Conservation (phyloP, 2,888 invertebrate genomes). For the Charanyca ferruginea region DNA sequence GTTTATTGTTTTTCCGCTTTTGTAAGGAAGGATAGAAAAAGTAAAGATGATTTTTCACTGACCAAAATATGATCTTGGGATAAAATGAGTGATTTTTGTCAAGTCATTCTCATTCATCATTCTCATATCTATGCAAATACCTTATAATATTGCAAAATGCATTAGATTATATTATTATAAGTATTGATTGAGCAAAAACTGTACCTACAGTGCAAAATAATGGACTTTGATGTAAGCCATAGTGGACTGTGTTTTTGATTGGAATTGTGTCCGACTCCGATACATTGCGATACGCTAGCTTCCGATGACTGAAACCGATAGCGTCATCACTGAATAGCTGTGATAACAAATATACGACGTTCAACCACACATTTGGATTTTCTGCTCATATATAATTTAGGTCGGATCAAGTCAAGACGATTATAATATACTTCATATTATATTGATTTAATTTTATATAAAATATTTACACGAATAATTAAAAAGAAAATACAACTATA, state of each 20-base stretch:
- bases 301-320: conserved; percentile 33
- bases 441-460: too few species aligned
- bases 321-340: conserved; percentile 37
- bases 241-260: conserved; percentile 36
- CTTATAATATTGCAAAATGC: too few species aligned
- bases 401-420: too few species aligned
- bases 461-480: too few species aligned
- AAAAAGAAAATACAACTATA: too few species aligned
- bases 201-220: conserved; percentile 6
- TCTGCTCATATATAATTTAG: too few species aligned
- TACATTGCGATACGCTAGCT: conserved; percentile 28
- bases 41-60: neutral
- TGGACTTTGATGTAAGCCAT: conserved; percentile 15
- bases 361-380: neutral
- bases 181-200: conserved; percentile 7
- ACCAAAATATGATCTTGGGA: neutral
- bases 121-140: too few species aligned
- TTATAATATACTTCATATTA: too few species aligned
- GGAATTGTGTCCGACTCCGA: conserved; percentile 21
- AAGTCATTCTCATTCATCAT: conserved; percentile 14
- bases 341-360: conserved; percentile 32
- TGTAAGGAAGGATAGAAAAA: neutral
- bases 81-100: neutral
- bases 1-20: conserved; percentile 36
- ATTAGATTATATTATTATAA: too few species aligned